Percentiles rank a stretch among this genome's conserved stretches.
Conservation (phyloP, 2,797 vertebrate species). For the Acanthurus tractus region DNA sequence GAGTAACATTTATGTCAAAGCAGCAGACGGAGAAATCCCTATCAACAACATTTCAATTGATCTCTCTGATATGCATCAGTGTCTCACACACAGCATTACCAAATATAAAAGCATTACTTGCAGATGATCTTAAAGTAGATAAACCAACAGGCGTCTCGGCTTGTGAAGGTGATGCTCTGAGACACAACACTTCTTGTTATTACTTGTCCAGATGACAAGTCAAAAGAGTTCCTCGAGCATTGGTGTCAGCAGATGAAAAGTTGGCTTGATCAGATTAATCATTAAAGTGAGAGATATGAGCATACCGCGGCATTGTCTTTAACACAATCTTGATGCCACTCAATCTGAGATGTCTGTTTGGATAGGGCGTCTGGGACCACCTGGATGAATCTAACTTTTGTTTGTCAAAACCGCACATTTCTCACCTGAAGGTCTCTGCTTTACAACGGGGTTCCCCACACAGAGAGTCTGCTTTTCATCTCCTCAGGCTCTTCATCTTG, state of each 20-base stretch:
- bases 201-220: conserved; percentile 80
- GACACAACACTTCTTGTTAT: conserved; percentile 86
- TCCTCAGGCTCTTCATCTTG: conserved; percentile 77
- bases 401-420: conserved; percentile 79
- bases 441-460: conserved; percentile 70
- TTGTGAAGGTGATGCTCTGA: conserved; percentile 59
- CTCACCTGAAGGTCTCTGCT: conserved; percentile 78
- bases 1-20: conserved; percentile 37
- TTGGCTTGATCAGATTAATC: conserved; percentile 87
- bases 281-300: conserved; percentile 82
- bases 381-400: conserved; percentile 81
- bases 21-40: conserved; percentile 28
- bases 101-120: conserved; percentile 12
- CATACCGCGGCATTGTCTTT: conserved; percentile 76
- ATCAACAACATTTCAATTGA: conserved; percentile 25
- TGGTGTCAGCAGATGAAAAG: conserved; percentile 83
- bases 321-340: conserved; percentile 71
- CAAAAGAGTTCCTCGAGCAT: conserved; percentile 68
- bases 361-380: conserved; percentile 85
- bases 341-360: conserved; percentile 79
- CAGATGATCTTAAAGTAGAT: conserved; percentile 35
- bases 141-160: conserved; percentile 47
- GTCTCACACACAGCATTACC: background rate
- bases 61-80: background rate
- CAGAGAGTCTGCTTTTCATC: conserved; percentile 78